These are phyloP conservation scores for Lasius fuliginosus DNA, from an alignment of 2,888 invertebrate genomes.

Conservation along the genomic window DNA sequence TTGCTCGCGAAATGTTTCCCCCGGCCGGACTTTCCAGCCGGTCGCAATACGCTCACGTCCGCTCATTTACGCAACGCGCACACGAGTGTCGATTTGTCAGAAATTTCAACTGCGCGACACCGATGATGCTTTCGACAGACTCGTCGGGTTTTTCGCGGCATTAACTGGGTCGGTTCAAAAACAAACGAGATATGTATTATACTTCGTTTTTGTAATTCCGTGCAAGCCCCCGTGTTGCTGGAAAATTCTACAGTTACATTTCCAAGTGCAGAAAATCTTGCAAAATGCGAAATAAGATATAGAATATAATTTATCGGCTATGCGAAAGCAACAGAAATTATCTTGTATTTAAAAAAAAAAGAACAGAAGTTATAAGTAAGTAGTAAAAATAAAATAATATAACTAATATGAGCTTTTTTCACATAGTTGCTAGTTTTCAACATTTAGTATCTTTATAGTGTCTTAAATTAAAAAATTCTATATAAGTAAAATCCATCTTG, in stretches of 20 bases:
- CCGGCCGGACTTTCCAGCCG: slow-evolving; percentile 28
- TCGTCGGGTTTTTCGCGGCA: slow-evolving; percentile 8
- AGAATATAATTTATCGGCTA: background rate
- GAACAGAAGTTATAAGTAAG: background rate
- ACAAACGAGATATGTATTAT: background rate
- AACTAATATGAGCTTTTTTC: background rate
- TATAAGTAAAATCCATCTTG: background rate
- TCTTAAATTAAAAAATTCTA: background rate
- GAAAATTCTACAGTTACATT: background rate
- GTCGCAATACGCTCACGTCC: slow-evolving; percentile 10
- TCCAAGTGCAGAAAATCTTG: background rate
- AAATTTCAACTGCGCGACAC: slow-evolving; percentile 63
- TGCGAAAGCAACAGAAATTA: background rate
- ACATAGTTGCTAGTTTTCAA: background rate
- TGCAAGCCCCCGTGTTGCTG: background rate
- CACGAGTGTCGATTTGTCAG: slow-evolving; percentile 62
- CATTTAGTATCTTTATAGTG: background rate
- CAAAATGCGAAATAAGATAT: background rate
- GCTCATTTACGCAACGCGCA: slow-evolving; percentile 44
- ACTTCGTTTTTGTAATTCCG: background rate
- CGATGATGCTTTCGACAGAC: slow-evolving; percentile 32
- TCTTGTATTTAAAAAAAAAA: background rate
- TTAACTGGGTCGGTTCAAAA: slow-evolving; percentile 6
- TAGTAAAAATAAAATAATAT: background rate
- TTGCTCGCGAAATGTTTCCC: slow-evolving; percentile 56